Conservation (phyloP, 2,888 invertebrate species). For the Scaptomyza cyrtandrae region DNA sequence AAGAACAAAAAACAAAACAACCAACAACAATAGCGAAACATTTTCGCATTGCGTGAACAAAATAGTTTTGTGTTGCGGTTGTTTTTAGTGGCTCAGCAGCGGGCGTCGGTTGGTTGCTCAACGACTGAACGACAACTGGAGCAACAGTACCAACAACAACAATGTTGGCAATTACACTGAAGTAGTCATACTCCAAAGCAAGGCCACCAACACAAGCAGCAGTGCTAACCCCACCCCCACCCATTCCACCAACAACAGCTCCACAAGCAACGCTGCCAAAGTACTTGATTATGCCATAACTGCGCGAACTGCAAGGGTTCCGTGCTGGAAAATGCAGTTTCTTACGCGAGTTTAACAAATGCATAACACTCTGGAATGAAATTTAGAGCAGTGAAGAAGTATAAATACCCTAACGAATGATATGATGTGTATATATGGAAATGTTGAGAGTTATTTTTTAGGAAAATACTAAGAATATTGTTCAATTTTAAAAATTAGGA, state of each 20-base stretch:
- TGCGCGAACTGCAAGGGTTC: conserved; percentile 32
- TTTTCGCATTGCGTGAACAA: conserved; percentile 78
- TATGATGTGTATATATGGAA: neutral
- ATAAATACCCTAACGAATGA: conserved; percentile 2
- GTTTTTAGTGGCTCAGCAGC: conserved; percentile 65
- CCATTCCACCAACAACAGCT: neutral
- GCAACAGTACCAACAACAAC: conserved; percentile 44
- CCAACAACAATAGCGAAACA: conserved; percentile 61
- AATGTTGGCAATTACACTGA: conserved; percentile 67
- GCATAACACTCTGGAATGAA: conserved; percentile 48
- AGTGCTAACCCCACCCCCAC: conserved; percentile 2
- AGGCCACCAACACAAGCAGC: conserved; percentile 23
- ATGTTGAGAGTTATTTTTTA: neutral
- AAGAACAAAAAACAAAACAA: conserved; percentile 67
- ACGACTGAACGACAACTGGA: conserved; percentile 50
- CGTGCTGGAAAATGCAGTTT: conserved; percentile 49
- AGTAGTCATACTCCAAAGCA: conserved; percentile 48
- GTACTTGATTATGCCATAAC: conserved; percentile 30
- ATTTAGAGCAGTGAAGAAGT: neutral
- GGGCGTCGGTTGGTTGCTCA: conserved; percentile 29
- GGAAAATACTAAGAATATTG: neutral
- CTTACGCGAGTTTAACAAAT: conserved; percentile 61
- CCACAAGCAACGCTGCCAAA: conserved; percentile 32
- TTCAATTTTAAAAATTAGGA: neutral
- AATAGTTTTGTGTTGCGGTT: conserved; percentile 80